Evolutionary conservation across 2,113 vertebrate species (phyloP), one percentile per base, ranked within the genome.

Genomic region (Loxodonta africana): DNA sequence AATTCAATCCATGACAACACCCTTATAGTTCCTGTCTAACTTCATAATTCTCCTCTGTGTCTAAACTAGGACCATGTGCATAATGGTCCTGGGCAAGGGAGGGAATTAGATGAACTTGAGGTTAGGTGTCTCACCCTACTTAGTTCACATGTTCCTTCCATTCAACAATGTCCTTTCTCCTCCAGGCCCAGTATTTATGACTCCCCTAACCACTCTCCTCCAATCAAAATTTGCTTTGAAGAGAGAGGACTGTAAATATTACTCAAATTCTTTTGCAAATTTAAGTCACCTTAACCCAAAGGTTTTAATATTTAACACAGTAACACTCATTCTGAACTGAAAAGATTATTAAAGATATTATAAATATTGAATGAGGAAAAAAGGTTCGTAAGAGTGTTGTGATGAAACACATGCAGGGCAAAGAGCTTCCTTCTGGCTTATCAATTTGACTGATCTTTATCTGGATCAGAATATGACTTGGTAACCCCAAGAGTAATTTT

Each of bases 401-500:
- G 37, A 80, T 88, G 9, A 57, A 63, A 74, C 78, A 20, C 92
- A 10, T 48, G 90, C 84, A 88, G 33, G 18, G 7, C 10, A 76
- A 5, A 95, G 15, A 51, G 23, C 8, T 77, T 81, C 17, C 71
- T 92, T 90, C 48, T 67, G 51, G 6, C 44, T 2, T 48, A 14
- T 7, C 37, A 37, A 88, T 90, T 67, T 87, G 30, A 9, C 44
- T 77, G 44, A 41, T 46, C 85, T 26, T 88, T 88, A 67, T 44
- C 53, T 83, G 33, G 23, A 83, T 94, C 26, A 94, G 46, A 95
- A 84, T 85, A 46, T 85, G 71, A 92, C 26, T 89, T 69, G 83
- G 76, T 73, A 51, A 82, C 5, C 20, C 17, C 83, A 62, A 69
- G 4, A 91, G 11, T 51, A 65, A 14, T 41, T 95, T 95, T 95